phyloP scores from a whole-genome alignment of 2,113 vertebrate genomes.

The Nymphicus hollandicus region DNA sequence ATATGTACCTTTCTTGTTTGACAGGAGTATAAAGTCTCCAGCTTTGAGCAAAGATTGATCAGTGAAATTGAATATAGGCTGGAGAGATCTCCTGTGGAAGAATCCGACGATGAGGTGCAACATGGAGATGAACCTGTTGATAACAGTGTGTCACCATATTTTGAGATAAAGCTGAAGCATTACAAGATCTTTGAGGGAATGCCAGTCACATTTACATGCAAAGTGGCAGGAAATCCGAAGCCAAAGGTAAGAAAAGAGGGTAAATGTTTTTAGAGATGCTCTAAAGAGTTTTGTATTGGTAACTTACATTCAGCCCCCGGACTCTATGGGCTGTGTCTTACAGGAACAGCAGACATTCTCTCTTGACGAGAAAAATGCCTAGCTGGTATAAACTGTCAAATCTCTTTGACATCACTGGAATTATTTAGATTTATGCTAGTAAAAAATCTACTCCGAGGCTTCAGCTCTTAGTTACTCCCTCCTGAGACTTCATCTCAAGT shows the following conservation, averaged over 20 bases:
- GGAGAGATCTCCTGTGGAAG: slow-evolving; percentile 92
- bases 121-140: slow-evolving; percentile 76
- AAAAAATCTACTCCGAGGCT: background rate
- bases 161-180: slow-evolving; percentile 91
- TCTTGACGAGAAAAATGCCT: background rate
- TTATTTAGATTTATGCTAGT: background rate
- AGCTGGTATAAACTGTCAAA: background rate
- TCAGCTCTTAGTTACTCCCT: background rate
- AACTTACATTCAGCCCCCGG: background rate
- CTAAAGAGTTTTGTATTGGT: background rate
- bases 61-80: slow-evolving; percentile 96
- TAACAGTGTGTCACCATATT: slow-evolving; percentile 75
- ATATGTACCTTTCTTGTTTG: background rate
- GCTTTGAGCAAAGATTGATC: slow-evolving; percentile 96
- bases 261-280: background rate
- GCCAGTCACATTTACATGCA: slow-evolving; percentile 93
- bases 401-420: background rate
- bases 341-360: background rate
- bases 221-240: slow-evolving; percentile 88
- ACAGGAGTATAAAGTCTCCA: slow-evolving; percentile 98
- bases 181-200: slow-evolving; percentile 97
- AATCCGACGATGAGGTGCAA: slow-evolving; percentile 87
- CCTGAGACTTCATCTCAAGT: background rate
- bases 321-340: background rate
- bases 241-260: slow-evolving; percentile 83